Evolutionary conservation across 1,140 invertebrate genomes (phyloP), one percentile per base, ranked within the genome.

Genomic region (Laupala kohalensis): DNA sequence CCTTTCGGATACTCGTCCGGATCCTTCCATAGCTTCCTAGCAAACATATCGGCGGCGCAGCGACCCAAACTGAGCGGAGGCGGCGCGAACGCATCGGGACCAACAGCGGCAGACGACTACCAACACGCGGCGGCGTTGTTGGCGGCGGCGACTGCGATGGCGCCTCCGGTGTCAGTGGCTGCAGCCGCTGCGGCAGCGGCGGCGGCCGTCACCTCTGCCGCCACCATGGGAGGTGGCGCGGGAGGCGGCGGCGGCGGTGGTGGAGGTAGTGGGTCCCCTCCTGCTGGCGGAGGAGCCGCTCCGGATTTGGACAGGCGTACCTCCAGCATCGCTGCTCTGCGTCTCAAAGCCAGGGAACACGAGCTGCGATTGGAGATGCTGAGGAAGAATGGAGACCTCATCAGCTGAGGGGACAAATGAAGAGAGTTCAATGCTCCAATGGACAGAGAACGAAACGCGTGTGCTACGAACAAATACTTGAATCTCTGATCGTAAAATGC

Each of bases 271-370:
- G 82, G 76, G 63, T 76, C 76, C 9, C 86, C 81, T 67, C 67
- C 68, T 4, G 67, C 68, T 23, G 37, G 37, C 37, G 37, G 37
- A 1, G 72, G 26, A 2, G 64, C 26, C 19, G 72, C 72, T 15
- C 69, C 69, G 27, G 90, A 87, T 77, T 87, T 90, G 72, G 94
- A 96, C 80, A 84, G 94, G 72, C 83, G 94, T 73, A 92, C 89
- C 75, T 94, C 91, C 25, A 96, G 93, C 75, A 96, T 97, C 71
- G 94, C 93, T 1, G 91, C 93, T 0, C 82, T 98, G 5, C 82
- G 96, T 70, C 84, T 96, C 29, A 95, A 96, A 75, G 95, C 96
- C 0, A 85, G 95, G 6, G 95, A 97, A 80, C 95, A 97, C 79
- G 93, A 96, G 78, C 81, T 95, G 6, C 87, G 92, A 76, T 80